Evolutionary conservation across 2,888 invertebrate genomes (phyloP), one percentile per base, ranked within the genome.

Genomic region (Apamea epomidion): DNA sequence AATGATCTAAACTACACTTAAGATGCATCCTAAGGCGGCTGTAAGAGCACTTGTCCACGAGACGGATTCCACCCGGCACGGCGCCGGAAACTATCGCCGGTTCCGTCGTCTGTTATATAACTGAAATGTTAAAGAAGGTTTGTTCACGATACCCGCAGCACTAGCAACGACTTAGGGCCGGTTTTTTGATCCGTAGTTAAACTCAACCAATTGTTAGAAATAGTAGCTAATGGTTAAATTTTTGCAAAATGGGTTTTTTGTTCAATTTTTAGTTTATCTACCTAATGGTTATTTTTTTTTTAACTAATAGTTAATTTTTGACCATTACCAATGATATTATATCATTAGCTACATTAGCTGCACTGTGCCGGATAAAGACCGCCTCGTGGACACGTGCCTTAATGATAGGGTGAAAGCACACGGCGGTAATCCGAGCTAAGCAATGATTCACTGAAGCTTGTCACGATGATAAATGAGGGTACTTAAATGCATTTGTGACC

Each of bases 381-480:
- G 48, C 48, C 37, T 60, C 65, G 37, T 58, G 48, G 16, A 78
- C 25, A 58, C 65, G 48, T 67, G 37, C 32, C 48, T 16, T 84
- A 83, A 80, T 78, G 58, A 80, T 68, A 78, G 60, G 51, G 42
- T 78, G 80, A 84, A 51, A 60, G 80, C 77, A 78, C 60, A 84
- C 48, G 62, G 67, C n/a, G 21, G 60, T 81, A 81, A 81, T 81
- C 84, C 67, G 42, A 84, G 78, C 78, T 68, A 42, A 80, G 78
- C 72, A 69, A 82, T 85, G 83, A 86, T 83, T 82, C 76, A 83
- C 67, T 68, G n/a, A 58, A 72, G 72, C 86, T 69, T 60, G 86
- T 82, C 86, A 82, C 76, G 60, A 82, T 83, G 82, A 83, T 76
- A 54, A 73, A 86, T 70, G 82, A 82, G 25, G 54, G 58, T 48